Conservation (phyloP, 2,113 vertebrate genomes). For the Falcunculus frontatus region DNA sequence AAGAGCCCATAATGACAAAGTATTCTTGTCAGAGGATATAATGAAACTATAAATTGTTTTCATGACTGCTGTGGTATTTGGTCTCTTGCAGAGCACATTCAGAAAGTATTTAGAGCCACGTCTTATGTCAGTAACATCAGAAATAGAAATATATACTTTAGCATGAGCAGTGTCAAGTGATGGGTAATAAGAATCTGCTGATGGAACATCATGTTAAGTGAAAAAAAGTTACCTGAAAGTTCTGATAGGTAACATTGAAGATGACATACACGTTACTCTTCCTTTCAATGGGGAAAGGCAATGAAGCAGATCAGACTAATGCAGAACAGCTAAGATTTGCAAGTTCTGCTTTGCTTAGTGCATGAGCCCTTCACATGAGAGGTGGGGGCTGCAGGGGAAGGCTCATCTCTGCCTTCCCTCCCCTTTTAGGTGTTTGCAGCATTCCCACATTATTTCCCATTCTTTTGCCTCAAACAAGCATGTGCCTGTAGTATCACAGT, state of each 20-base stretch:
- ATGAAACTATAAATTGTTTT: constrained; percentile 81
- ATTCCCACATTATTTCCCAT: background rate
- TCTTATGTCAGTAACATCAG: constrained; percentile 42
- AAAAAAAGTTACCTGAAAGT: constrained; percentile 4
- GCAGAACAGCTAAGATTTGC: background rate
- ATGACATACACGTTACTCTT: background rate
- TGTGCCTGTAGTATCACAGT: background rate
- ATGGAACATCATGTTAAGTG: background rate
- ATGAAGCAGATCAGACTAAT: background rate
- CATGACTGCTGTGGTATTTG: constrained; percentile 68
- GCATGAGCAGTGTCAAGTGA: background rate
- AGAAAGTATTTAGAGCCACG: constrained; percentile 64
- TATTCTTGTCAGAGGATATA: constrained; percentile 68
- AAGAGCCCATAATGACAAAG: constrained; percentile 64
- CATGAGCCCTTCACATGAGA: background rate
- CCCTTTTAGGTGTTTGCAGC: background rate
- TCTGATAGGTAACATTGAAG: background rate
- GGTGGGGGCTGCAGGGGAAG: background rate
- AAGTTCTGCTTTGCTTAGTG: background rate
- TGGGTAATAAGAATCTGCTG: background rate
- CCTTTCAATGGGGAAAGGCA: background rate
- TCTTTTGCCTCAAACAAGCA: background rate
- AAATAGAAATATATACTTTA: constrained; percentile 6
- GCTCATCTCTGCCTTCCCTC: background rate
- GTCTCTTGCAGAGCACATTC: constrained; percentile 60